Evolutionary conservation across 2,113 vertebrate genomes (phyloP), one percentile per base, ranked within the genome.

Genomic region (Nannospalax galili): DNA sequence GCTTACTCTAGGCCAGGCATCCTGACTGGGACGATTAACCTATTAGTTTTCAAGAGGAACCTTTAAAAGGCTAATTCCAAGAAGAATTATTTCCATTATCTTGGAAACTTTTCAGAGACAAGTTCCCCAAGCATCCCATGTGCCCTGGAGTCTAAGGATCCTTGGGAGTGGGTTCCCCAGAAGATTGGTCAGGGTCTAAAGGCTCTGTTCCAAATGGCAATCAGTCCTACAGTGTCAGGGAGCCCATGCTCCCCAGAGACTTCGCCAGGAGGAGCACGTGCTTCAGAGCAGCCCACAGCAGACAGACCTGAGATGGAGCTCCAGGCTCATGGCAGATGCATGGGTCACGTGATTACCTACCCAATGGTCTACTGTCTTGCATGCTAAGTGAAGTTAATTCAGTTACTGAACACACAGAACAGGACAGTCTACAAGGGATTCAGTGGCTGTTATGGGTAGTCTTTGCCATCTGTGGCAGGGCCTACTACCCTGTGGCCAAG

Each of bases 41-140:
- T 70, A 85, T 24, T 72, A 22, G 10, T 87, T 94, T 88, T 32
- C 69, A 78, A 92, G 64, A 58, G n/a, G 15, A 45, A 75, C 3
- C 69, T 92, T 88, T 92, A 84, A 74, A 69, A 62, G 80, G n/a
- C 48, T 37, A 93, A 88, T 60, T 81, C 48, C 64, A 79, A 79
- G 77, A 92, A 86, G n/a, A 60, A n/a, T 17, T 30, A 69, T 40
- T 88, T 30, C 15, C 24, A n/a, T 1, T 9, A 73, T 26, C 78
- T 26, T 56, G 35, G 17, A 62, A 28, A 69, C 56, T 70, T 80
- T 80, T 58, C 1, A 0, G 67, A 85, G 78, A n/a, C 1, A 28
- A 52, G 19, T 60, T n/a, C 73, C 17, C 65, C 45, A 65, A 37
- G 37, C 3, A 2, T 40, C 22, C n/a, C 7, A 37, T 3, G n/a